These are phyloP conservation scores for Cosmia pyralina DNA, from an alignment of 2,888 invertebrate genomes.

Conservation along the genomic window DNA sequence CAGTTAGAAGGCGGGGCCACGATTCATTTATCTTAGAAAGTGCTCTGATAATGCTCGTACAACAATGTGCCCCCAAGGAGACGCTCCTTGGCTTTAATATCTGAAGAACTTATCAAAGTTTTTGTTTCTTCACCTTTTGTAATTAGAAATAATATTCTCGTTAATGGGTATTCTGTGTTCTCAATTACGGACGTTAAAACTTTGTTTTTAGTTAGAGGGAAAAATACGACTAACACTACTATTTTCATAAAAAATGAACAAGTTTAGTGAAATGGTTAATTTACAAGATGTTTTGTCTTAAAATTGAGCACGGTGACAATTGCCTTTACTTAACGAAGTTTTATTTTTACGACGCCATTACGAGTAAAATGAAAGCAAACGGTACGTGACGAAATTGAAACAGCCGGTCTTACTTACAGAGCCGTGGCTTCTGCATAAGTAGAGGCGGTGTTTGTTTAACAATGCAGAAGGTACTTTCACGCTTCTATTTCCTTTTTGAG, in stretches of 20 bases:
- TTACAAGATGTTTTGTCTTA: slow-evolving; percentile 55
- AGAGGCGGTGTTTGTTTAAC: slow-evolving; percentile 49
- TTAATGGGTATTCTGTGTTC: slow-evolving; percentile 52
- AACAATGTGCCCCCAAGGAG: slow-evolving; percentile 76
- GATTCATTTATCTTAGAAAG: slow-evolving; percentile 84
- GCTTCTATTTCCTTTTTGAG: slow-evolving; percentile 47
- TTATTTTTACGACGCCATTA: slow-evolving; percentile 66
- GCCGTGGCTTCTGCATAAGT: slow-evolving; percentile 59
- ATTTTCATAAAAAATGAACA: slow-evolving; percentile 35
- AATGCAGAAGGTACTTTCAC: slow-evolving; percentile 58
- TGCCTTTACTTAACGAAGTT: slow-evolving; percentile 53
- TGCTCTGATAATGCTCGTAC: slow-evolving; percentile 81
- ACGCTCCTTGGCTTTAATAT: slow-evolving; percentile 72
- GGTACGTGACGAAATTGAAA: slow-evolving; percentile 67
- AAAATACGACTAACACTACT: slow-evolving; percentile 21
- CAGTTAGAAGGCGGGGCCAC: slow-evolving; percentile 83
- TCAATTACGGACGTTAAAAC: slow-evolving; percentile 30
- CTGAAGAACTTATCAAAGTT: slow-evolving; percentile 65
- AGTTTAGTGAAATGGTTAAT: slow-evolving; percentile 39
- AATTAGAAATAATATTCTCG: slow-evolving; percentile 58
- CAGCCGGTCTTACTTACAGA: slow-evolving; percentile 61
- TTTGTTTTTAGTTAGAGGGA: slow-evolving; percentile 4
- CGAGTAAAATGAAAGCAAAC: slow-evolving; percentile 66
- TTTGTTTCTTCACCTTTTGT: slow-evolving; percentile 57
- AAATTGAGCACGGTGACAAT: slow-evolving; percentile 62